Percentiles rank a stretch among this genome's conserved stretches.
Evolutionary conservation across 2,888 invertebrate genomes (phyloP).

Genomic region (Eupithecia tripunctaria): DNA sequence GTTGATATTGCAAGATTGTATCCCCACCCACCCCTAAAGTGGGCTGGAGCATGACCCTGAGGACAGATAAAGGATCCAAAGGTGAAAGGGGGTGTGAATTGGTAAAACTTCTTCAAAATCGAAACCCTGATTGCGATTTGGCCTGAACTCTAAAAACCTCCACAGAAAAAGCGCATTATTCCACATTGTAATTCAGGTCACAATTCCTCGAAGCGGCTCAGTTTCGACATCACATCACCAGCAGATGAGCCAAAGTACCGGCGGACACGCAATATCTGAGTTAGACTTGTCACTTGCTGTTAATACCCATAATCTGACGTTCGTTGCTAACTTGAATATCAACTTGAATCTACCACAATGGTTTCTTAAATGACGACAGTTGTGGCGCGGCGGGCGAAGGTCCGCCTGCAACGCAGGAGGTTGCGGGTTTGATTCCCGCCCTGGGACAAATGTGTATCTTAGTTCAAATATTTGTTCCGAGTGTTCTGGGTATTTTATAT

Average conservation of each 20-base stretch:
- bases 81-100: neutral
- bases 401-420: no score
- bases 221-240: slow-evolving; percentile 29
- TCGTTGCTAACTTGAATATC: slow-evolving; percentile 27
- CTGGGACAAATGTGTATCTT: no score
- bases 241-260: slow-evolving; percentile 45
- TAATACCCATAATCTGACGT: slow-evolving; percentile 28
- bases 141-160: neutral
- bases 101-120: neutral
- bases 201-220: slow-evolving; percentile 32
- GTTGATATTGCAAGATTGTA: neutral
- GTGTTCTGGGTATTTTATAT: no score
- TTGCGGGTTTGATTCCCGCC: no score
- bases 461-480: no score
- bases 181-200: slow-evolving; percentile 28
- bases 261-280: slow-evolving; percentile 57
- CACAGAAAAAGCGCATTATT: slow-evolving; percentile 13
- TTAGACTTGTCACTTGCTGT: slow-evolving; percentile 51
- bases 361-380: neutral
- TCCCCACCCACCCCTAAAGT: neutral
- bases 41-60: neutral
- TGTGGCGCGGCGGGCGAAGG: no score
- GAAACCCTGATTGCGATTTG: neutral
- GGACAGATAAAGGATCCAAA: neutral
- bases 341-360: slow-evolving; percentile 14